A percentile compares a stretch with the other conserved stretches of the same genome.
phyloP scores from a whole-genome alignment of 2,888 invertebrate genomes.

The Athetis lepigone region DNA sequence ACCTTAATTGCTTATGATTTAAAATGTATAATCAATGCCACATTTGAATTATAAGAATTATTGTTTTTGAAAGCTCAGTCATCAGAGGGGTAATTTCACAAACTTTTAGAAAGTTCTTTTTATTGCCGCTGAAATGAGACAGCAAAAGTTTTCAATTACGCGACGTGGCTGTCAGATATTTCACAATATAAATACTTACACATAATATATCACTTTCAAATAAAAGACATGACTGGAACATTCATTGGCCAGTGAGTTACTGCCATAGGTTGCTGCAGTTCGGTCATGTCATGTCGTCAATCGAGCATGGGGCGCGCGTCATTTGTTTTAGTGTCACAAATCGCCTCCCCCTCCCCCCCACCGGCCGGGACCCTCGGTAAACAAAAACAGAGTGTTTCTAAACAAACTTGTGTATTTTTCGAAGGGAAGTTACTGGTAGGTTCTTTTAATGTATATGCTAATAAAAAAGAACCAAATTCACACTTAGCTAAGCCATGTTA shows the following conservation, averaged over 20 bases:
- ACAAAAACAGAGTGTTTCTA: constrained; percentile 83
- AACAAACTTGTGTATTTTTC: constrained; percentile 67
- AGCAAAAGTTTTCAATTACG: neutral
- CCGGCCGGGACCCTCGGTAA: constrained; percentile 73
- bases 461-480: neutral
- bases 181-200: neutral
- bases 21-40: neutral
- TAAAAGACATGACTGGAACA: constrained; percentile 19
- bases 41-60: neutral
- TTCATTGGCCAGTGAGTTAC: constrained; percentile 54
- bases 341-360: constrained; percentile 76
- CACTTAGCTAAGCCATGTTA: neutral
- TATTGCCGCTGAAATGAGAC: no score
- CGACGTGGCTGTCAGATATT: neutral
- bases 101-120: no score
- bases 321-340: constrained; percentile 85
- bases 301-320: constrained; percentile 78
- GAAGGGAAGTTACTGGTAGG: constrained; percentile 21
- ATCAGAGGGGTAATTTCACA: no score
- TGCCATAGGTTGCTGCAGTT: constrained; percentile 61
- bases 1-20: neutral
- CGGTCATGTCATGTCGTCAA: constrained; percentile 72
- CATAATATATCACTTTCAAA: neutral
- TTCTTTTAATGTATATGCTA: constrained; percentile 21
- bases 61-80: no score